phyloP scores from a whole-genome alignment of 2,888 invertebrate genomes.

The Heliconius charithonia region DNA sequence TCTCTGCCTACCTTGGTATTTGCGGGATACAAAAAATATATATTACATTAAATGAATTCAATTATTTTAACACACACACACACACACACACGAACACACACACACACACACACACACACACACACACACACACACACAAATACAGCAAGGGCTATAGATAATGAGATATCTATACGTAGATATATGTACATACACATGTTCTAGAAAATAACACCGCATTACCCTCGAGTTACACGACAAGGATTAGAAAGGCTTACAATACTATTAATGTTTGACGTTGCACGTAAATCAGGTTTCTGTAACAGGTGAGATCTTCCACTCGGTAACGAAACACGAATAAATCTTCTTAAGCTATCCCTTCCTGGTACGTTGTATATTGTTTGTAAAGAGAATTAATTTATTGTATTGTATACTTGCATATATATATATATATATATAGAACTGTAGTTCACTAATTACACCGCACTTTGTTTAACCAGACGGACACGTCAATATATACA shows the following conservation, averaged over 20 bases:
- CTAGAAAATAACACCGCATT: conserved; percentile 12
- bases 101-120: background rate
- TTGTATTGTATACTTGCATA: background rate
- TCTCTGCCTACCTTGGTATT: background rate
- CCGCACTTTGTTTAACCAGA: background rate
- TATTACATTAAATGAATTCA: background rate
- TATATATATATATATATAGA: too few relatives aligned
- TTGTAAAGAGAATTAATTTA: background rate
- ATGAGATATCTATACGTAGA: background rate
- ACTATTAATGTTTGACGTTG: conserved; percentile 35
- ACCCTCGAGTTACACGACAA: conserved; percentile 21
- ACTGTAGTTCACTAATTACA: too few relatives aligned
- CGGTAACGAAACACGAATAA: conserved; percentile 17
- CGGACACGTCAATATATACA: too few relatives aligned
- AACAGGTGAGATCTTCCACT: conserved; percentile 29
- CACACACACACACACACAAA: background rate
- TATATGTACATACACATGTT: background rate
- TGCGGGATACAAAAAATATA: too few relatives aligned
- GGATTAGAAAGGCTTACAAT: conserved; percentile 30
- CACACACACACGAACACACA: too few relatives aligned
- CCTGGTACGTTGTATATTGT: conserved; percentile 34
- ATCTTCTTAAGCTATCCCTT: conserved; percentile 30
- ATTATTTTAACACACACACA: background rate
- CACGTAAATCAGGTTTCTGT: conserved; percentile 34
- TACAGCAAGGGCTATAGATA: background rate